Base-by-base conservation (phyloP, 2,797 vertebrate species). In the Adelosebastes latens region DNA sequence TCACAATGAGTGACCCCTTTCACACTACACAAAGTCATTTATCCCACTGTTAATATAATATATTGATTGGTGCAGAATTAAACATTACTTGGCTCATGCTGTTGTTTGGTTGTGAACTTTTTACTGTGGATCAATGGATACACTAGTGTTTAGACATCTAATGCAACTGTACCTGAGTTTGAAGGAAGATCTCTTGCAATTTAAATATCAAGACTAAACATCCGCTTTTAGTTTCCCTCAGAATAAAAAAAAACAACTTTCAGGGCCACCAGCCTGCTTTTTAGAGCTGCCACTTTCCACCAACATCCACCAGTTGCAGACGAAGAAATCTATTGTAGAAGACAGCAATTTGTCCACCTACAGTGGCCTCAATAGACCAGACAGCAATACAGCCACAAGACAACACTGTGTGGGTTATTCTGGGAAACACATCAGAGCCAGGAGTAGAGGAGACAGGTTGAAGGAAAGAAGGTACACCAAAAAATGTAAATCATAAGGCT, bases 331-430 rank as follows among this genome's bases (percentile, higher is more conserved):
- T 66, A 59, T 72, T 75, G 66, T 58, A 42, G 60, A 77, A 73
- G 6, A 82, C 63, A 80, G 85, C 66, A 87, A 85, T 81, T 70
- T 77, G 49, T 87, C 74, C 85, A 84, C 80, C 81, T 83, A 63
- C 66, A 76, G 75, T 79, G 75, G 69, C 81, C 78, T 90, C 77
- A 80, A 85, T 85, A 87, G 29, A 80, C 31, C 68, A 74, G 70
- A 78, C 72, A 70, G 80, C 29, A 80, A 69, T 63, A 74, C 72
- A 80, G 75, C 72, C 82, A 84, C 67, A 31, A 61, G 65, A 83
- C 52, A 81, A n/a, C 32, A 55, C 12, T 27, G 55, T 79, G 82
- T 53, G 74, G 34, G 78, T 87, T 87, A 88, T 89, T 91, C 84
- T 90, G 82, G 82, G 88, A 89, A 86, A 81, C 65, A 20, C 31